Conservation (phyloP, 2,797 vertebrate species). For the Champsocephalus esox region DNA sequence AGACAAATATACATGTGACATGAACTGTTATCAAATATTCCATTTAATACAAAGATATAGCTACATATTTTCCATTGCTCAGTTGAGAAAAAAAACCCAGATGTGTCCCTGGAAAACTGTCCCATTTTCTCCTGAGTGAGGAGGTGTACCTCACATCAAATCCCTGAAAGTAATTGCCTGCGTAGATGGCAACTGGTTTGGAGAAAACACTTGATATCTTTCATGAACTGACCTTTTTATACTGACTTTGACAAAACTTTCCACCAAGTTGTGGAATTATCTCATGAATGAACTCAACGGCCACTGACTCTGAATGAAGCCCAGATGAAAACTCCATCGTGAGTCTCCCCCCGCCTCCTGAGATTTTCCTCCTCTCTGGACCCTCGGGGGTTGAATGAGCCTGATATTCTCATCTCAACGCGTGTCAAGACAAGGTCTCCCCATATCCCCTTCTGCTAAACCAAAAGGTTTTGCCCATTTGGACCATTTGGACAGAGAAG, state of each 20-base stretch:
- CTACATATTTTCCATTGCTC: not conserved
- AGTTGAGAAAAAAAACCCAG: not conserved
- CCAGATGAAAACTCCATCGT: constrained; percentile 60
- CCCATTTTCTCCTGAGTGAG: not conserved
- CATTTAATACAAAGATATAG: no score
- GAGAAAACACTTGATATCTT: not conserved
- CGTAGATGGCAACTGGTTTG: not conserved
- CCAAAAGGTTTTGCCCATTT: constrained; percentile 63
- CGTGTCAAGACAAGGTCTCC: constrained; percentile 54
- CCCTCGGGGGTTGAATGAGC: constrained; percentile 40
- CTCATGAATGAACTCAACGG: constrained; percentile 43
- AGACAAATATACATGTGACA: not conserved
- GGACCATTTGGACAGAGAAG: constrained; percentile 47
- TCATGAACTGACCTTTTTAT: constrained; percentile 10
- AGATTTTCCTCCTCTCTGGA: constrained; percentile 49
- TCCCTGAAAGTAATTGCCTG: not conserved
- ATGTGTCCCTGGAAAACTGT: not conserved
- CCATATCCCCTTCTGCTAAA: constrained; percentile 7
- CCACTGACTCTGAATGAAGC: constrained; percentile 53
- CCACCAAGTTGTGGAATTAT: constrained; percentile 48
- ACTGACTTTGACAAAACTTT: constrained; percentile 21
- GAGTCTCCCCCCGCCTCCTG: constrained; percentile 33
- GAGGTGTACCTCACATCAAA: not conserved
- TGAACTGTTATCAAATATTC: no score
- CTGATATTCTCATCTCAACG: constrained; percentile 68